These are phyloP conservation scores for Morinoia aosen DNA, from an alignment of 2,888 invertebrate genomes.

Conservation along the genomic window DNA sequence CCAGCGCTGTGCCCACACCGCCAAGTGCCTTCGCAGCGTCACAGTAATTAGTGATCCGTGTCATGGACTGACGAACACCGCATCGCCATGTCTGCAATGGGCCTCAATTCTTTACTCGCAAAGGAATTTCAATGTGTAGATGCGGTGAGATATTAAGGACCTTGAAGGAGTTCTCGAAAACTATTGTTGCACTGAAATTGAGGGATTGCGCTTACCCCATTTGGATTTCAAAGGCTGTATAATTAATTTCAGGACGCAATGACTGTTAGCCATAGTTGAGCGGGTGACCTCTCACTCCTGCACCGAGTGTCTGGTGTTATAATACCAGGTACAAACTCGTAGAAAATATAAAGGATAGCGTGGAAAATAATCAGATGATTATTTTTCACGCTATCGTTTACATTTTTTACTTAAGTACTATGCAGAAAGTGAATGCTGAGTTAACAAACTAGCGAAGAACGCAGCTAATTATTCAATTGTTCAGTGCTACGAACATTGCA, in stretches of 20 bases:
- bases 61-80: not conserved
- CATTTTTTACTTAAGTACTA: not conserved
- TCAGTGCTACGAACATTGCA: not conserved
- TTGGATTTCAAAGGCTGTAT: too few species aligned
- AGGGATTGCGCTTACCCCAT: too few species aligned
- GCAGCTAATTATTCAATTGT: not conserved
- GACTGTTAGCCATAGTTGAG: too few species aligned
- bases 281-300: too few species aligned
- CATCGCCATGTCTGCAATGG: not conserved
- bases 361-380: not conserved
- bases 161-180: not conserved
- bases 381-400: not conserved
- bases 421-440: not conserved
- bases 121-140: not conserved
- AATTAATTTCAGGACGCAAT: too few species aligned
- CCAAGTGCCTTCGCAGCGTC: not conserved
- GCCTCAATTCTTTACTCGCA: not conserved
- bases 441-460: not conserved
- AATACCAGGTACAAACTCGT: too few species aligned
- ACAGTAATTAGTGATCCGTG: not conserved
- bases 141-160: not conserved
- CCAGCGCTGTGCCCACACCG: slow-evolving; percentile 18
- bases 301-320: too few species aligned
- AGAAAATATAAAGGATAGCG: too few species aligned
- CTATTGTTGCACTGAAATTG: too few species aligned